A percentile compares a stretch with the other conserved stretches of the same genome.
Conservation (phyloP, 1,140 invertebrate genomes). For the Diprion similis region DNA sequence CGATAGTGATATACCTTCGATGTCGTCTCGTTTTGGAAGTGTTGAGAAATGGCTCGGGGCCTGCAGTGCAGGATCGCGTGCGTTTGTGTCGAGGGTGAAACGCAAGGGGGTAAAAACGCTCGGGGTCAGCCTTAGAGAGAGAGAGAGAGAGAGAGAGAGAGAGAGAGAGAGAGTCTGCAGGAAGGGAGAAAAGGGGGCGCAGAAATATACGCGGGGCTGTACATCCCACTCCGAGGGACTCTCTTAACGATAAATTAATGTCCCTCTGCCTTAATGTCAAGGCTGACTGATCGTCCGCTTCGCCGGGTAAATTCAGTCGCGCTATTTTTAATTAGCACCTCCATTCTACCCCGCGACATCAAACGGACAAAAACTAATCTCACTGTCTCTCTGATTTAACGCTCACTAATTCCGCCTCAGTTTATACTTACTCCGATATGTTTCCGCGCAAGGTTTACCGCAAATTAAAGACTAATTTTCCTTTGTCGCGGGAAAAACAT, state of each 20-base stretch:
- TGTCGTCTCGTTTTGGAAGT: not conserved
- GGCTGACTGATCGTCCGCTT: constrained; percentile 6
- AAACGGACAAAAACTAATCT: not conserved
- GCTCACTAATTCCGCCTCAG: too few relatives aligned
- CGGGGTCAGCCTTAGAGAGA: not conserved
- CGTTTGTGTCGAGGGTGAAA: not conserved
- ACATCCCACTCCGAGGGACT: not conserved
- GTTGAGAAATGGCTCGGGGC: not conserved
- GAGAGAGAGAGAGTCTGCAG: not conserved
- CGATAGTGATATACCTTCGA: not conserved
- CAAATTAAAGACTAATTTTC: too few relatives aligned
- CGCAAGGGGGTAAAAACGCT: not conserved
- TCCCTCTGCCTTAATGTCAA: not conserved
- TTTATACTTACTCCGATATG: too few relatives aligned
- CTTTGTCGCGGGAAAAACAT: not conserved
- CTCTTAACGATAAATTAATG: constrained; percentile 1
- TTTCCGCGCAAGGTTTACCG: too few relatives aligned
- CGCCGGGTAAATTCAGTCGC: not conserved
- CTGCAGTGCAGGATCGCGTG: not conserved
- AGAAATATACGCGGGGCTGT: not conserved
- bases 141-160: not conserved
- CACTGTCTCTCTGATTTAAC: not conserved
- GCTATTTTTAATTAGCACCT: not conserved
- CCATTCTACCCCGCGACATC: not conserved
- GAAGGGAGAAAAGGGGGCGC: not conserved